Conservation (phyloP, 2,113 vertebrate species). For the Apaloderma vittatum region DNA sequence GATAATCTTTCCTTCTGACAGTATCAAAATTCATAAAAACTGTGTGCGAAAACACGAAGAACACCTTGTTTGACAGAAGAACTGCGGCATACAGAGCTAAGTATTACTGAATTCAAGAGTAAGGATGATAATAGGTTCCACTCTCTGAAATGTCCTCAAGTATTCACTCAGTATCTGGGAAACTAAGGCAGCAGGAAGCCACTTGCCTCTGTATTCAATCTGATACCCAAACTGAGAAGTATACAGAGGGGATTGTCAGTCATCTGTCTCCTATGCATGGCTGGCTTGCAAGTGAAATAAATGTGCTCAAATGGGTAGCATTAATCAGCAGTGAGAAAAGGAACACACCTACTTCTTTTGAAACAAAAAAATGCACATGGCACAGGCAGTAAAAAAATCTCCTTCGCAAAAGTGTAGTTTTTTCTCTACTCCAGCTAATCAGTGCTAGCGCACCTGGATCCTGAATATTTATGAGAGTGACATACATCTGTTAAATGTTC, state of each 20-base stretch:
- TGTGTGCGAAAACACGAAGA: not conserved
- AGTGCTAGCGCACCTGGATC: constrained; percentile 28
- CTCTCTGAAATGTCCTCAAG: not conserved
- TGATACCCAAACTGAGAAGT: not conserved
- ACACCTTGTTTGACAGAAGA: not conserved
- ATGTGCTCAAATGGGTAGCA: not conserved
- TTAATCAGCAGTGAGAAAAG: not conserved
- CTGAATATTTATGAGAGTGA: constrained; percentile 31
- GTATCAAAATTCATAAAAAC: not conserved
- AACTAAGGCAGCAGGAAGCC: not conserved
- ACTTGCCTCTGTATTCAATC: not conserved
- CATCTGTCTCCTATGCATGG: not conserved
- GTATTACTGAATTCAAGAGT: not conserved
- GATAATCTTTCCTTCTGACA: not conserved
- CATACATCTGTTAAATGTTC: constrained; percentile 17
- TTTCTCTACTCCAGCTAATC: constrained; percentile 30
- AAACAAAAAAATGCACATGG: not conserved
- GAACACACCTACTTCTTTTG: not conserved
- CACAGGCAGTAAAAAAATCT: not conserved
- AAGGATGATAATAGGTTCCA: not conserved
- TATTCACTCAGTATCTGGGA: not conserved
- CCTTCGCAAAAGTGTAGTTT: not conserved
- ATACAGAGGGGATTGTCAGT: constrained; percentile 18
- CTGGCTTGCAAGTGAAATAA: constrained; percentile 1
- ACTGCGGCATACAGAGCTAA: not conserved